Base-by-base conservation (phyloP, 2,888 invertebrate species). In the Charanyca ferruginea region DNA sequence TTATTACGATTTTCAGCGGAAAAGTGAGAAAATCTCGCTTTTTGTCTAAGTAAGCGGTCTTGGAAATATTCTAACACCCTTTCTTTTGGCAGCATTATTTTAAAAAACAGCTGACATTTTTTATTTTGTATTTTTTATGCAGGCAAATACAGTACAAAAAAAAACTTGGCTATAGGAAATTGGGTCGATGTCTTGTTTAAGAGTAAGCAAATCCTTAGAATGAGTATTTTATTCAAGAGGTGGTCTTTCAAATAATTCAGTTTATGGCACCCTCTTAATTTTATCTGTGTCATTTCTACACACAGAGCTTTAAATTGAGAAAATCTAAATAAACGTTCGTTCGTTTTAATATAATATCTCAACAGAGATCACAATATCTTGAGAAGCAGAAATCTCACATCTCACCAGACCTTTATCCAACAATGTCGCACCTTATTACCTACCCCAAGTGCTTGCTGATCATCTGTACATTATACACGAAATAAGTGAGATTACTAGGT, bases 1-100 rank as follows among this genome's bases (percentile, higher is more conserved):
- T 93, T 91, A 91, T 90, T 91, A 90, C 87, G 85, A 88, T 86
- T 87, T 86, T 83, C 83, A 85, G 82, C 73, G 70, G 83, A 85
- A 85, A 85, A 86, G 83, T 84, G 84, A 81, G 85, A 84, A 85
- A 81, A 87, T 86, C 81, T 81, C 83, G 81, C 84, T 84, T 83
- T 88, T 86, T 84, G 81, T 72, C 72, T 77, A 71, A 76, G 69
- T 80, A 78, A 80, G 77, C 65, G 73, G 67, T 80, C 82, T 80
- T 76, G 70, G 53, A 42, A 73, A 79, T 68, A 73, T 81, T 76
- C 67, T 53, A 52, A 47, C 75, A 80, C 79, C 79, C 79, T 79
- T 81, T 79, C 73, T 82, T 76, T n/a, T 72, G 25, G 66, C 44
- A 55, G 58, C 49, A 54, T 8, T 9, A 67, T 80, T 77, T 59